These are phyloP conservation scores for Scolopax mira DNA, from an alignment of 2,113 vertebrate species.

Conservation along the genomic window DNA sequence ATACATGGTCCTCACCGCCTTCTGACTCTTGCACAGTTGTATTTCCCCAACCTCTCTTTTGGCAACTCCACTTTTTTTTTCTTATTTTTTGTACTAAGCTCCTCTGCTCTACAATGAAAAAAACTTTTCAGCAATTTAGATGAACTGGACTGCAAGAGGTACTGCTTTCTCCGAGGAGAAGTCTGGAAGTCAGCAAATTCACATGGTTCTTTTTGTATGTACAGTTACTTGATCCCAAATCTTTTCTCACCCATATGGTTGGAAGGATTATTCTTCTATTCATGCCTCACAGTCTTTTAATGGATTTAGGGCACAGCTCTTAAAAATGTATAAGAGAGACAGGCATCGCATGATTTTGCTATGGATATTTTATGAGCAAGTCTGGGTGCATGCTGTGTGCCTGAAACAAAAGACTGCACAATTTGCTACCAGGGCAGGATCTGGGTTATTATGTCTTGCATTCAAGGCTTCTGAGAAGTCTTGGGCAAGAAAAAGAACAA, in stretches of 20 bases:
- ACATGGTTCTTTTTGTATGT: background rate
- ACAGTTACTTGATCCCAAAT: slow-evolving; percentile 41
- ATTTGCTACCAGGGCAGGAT: slow-evolving; percentile 33
- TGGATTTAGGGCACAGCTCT: slow-evolving; percentile 67
- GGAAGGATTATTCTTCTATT: slow-evolving; percentile 41
- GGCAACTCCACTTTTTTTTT: background rate
- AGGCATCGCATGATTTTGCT: slow-evolving; percentile 57
- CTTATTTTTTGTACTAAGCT: background rate
- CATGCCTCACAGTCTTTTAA: slow-evolving; percentile 32
- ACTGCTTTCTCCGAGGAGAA: background rate
- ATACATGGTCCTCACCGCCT: background rate
- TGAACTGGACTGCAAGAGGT: background rate
- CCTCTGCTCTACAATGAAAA: background rate
- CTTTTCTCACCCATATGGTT: background rate
- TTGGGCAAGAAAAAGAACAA: slow-evolving; percentile 43
- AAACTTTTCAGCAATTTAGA: background rate
- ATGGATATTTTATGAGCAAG: slow-evolving; percentile 73
- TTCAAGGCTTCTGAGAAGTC: slow-evolving; percentile 44
- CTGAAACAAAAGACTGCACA: slow-evolving; percentile 64
- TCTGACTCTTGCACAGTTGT: background rate
- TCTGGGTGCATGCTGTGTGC: slow-evolving; percentile 55
- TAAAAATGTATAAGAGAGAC: slow-evolving; percentile 69
- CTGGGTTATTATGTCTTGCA: slow-evolving; percentile 43
- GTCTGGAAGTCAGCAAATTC: background rate
- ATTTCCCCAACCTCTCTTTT: background rate